Conservation (phyloP, 2,113 vertebrate genomes). For the Chionis minor region DNA sequence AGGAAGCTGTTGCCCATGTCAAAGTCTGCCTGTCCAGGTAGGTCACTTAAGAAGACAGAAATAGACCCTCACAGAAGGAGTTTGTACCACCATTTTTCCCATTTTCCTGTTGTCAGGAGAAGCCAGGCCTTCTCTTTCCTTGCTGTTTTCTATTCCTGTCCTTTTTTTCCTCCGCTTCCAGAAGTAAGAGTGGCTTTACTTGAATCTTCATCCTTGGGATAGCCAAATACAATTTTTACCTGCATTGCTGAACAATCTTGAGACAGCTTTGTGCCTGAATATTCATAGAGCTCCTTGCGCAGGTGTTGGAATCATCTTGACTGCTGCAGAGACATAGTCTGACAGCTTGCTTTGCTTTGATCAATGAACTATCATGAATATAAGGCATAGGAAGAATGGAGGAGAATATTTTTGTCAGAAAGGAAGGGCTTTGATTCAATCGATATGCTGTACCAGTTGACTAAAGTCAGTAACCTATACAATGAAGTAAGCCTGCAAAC, state of each 20-base stretch:
- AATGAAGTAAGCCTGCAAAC: background rate
- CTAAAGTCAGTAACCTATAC: background rate
- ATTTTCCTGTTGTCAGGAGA: background rate
- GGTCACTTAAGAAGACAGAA: background rate
- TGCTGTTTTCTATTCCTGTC: background rate
- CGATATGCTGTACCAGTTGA: background rate
- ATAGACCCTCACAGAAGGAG: background rate
- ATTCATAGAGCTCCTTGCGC: background rate
- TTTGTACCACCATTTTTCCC: background rate
- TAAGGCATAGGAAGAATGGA: background rate
- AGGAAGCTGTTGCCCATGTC: background rate
- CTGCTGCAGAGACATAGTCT: background rate
- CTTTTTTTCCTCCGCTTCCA: background rate
- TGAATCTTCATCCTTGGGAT: background rate
- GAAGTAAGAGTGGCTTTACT: background rate
- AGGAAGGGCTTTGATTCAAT: background rate
- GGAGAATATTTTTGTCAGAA: background rate
- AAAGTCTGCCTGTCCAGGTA: background rate
- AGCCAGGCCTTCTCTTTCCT: background rate
- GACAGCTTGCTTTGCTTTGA: conserved; percentile 20
- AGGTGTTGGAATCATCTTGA: background rate
- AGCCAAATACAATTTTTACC: background rate
- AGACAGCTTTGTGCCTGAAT: background rate
- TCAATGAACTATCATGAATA: conserved; percentile 5
- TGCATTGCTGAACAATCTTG: background rate